Evolutionary conservation across 2,113 vertebrate genomes (phyloP), one percentile per base, ranked within the genome.

Genomic region (Amphilophus citrinellus): DNA sequence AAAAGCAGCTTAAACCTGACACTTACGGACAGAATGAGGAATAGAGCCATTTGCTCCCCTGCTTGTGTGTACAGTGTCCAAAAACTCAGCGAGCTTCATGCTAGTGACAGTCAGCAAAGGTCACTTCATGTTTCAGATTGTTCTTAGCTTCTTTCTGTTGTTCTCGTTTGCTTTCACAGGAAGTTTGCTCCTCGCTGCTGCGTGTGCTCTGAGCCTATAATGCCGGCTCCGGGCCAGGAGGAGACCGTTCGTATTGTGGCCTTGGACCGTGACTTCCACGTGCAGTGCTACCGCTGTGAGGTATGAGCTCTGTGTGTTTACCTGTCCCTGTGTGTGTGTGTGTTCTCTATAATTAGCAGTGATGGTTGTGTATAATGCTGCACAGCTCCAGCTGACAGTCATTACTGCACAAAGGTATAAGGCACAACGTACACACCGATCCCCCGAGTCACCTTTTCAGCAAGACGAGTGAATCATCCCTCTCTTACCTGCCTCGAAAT

Each of bases 211-310:
- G 97, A 98, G 88, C 97, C 98, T 15, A 99, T 99, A 86, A 99
- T 99, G 98, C 98, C 98, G 0, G 98, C 98, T 8, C 97, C 97
- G 0, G 98, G 98, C 44, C 98, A 99, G 94, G 98, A 99, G 94
- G 98, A 99, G 94, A 99, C 98, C 0, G 97, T 99, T 37, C 98
- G 98, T 18, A 99, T 99, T 27, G 98, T 99, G 73, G 98, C 98
- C 71, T 94, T 99, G 92, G 98, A 99, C 91, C 97, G 98, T 0
- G 98, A 99, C 91, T 99, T 99, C 95, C 98, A 99, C 0, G 98
- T 99, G 82, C 97, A 98, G 82, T 99, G 98, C 92, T 99, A 99
- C 95, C 97, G 98, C 35, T 99, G 98, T 60, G 98, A 99, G 98
- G 98, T 99, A 73, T 7, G 96, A 94, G 32, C 32, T 35, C 32